phyloP scores from a whole-genome alignment of 1,140 invertebrate species.

The Argopecten irradians region DNA sequence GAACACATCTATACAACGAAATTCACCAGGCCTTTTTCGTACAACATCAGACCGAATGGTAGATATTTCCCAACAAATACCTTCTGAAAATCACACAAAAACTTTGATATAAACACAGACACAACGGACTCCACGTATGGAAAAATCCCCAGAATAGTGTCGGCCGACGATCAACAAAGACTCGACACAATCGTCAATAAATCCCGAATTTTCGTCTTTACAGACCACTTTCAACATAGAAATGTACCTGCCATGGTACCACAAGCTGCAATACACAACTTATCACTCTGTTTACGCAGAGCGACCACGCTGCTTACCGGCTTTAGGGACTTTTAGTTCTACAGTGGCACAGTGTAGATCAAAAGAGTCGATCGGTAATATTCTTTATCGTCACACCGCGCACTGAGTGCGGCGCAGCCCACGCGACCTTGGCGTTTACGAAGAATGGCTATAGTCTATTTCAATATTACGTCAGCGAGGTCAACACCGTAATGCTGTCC shows the following conservation, averaged over 20 bases:
- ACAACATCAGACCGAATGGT: not conserved
- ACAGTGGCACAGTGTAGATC: slow-evolving; percentile 20
- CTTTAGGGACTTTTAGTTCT: slow-evolving; percentile 3
- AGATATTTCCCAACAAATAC: not conserved
- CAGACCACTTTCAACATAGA: not conserved
- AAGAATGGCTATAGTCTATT: slow-evolving; percentile 6
- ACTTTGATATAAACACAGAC: not conserved
- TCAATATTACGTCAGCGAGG: slow-evolving; percentile 14
- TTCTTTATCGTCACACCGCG: slow-evolving; percentile 20
- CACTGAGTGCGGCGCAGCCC: slow-evolving; percentile 18
- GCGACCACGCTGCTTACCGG: slow-evolving; percentile 19
- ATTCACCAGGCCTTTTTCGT: not conserved
- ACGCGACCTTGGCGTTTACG: slow-evolving; percentile 19
- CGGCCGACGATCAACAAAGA: slow-evolving; percentile 20
- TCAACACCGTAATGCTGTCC: not conserved
- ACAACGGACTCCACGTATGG: not conserved
- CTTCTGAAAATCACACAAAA: not conserved
- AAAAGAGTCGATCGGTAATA: slow-evolving; percentile 21
- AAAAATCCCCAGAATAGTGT: not conserved
- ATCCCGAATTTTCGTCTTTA: not conserved
- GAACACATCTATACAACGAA: not conserved
- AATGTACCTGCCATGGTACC: not conserved
- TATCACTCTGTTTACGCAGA: slow-evolving; percentile 9
- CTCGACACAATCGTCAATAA: not conserved
- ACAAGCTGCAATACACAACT: slow-evolving; percentile 9